Evolutionary conservation across 2,888 invertebrate species (phyloP).

Genomic region (Periphyllus acericola): DNA sequence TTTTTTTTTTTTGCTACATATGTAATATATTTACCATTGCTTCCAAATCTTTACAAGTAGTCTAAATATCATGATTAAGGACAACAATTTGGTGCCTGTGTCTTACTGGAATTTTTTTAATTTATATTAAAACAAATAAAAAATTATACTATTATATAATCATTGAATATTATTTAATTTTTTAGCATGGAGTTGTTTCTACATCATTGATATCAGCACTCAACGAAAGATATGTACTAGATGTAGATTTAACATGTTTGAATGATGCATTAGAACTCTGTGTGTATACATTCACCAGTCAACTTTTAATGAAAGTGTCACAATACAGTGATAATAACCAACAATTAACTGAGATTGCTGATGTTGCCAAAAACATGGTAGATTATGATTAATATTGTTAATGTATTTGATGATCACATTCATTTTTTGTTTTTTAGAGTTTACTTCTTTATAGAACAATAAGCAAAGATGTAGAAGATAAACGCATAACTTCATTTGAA

Average conservation of each 20-base stretch:
- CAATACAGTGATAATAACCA: constrained; percentile 46
- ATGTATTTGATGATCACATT: not conserved
- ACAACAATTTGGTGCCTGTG: no score
- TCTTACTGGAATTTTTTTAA: not conserved
- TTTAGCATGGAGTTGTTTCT: constrained; percentile 44
- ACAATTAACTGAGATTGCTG: constrained; percentile 41
- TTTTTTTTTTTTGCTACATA: not conserved
- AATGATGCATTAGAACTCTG: constrained; percentile 56
- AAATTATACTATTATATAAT: not conserved
- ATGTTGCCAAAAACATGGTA: constrained; percentile 59
- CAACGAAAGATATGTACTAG: constrained; percentile 52
- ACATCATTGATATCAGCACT: constrained; percentile 57
- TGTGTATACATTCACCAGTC: constrained; percentile 54
- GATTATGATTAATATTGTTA: not conserved
- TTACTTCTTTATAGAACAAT: constrained; percentile 58
- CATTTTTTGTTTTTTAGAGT: constrained; percentile 32
- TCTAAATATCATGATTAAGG: no score
- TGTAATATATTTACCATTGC: no score
- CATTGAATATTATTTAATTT: not conserved
- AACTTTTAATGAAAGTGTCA: constrained; percentile 57
- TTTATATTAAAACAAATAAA: not conserved
- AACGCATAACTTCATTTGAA: constrained; percentile 47
- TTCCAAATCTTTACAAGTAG: no score
- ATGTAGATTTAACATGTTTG: constrained; percentile 43
- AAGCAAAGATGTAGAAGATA: constrained; percentile 57